A percentile compares a stretch with the other conserved stretches of the same genome.
Conservation (phyloP, 1,140 invertebrate species). For the Drosophila mayri region DNA sequence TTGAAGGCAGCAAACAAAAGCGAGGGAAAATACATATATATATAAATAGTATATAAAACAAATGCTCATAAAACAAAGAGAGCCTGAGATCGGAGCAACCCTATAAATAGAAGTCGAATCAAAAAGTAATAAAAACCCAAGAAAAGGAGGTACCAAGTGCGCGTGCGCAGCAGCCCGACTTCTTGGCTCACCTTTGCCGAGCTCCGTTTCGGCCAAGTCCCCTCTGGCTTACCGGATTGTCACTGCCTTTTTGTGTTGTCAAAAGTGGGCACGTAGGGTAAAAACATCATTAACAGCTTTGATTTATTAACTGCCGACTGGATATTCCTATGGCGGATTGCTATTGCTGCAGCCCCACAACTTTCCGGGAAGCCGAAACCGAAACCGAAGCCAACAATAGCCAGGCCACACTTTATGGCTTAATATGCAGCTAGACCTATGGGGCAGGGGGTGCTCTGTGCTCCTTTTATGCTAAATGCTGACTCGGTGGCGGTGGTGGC, state of each 20-base stretch:
- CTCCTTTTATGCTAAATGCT: conserved; percentile 59
- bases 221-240: conserved; percentile 12
- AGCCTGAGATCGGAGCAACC: conserved; percentile 17
- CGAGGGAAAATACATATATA: conserved; percentile 58
- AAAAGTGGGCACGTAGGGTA: conserved; percentile 79
- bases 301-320: conserved; percentile 84
- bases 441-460: not conserved
- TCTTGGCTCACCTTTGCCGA: conserved; percentile 7
- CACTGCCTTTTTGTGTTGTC: conserved; percentile 70
- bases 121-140: conserved; percentile 67
- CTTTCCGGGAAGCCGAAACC: conserved; percentile 56
- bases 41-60: conserved; percentile 63
- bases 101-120: conserved; percentile 65
- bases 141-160: conserved; percentile 46
- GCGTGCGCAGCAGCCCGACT: conserved; percentile 19
- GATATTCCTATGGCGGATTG: conserved; percentile 33
- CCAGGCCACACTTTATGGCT: conserved; percentile 75
- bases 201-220: too few species aligned
- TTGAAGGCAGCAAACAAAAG: conserved; percentile 73
- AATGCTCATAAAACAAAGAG: conserved; percentile 65
- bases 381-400: conserved; percentile 48
- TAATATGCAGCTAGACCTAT: conserved; percentile 49
- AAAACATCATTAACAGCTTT: conserved; percentile 85
- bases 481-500: conserved; percentile 25
- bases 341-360: conserved; percentile 37